A percentile compares a stretch with the other conserved stretches of the same genome.
phyloP scores from a whole-genome alignment of 2,888 invertebrate species.

The Anthrax anthrax region DNA sequence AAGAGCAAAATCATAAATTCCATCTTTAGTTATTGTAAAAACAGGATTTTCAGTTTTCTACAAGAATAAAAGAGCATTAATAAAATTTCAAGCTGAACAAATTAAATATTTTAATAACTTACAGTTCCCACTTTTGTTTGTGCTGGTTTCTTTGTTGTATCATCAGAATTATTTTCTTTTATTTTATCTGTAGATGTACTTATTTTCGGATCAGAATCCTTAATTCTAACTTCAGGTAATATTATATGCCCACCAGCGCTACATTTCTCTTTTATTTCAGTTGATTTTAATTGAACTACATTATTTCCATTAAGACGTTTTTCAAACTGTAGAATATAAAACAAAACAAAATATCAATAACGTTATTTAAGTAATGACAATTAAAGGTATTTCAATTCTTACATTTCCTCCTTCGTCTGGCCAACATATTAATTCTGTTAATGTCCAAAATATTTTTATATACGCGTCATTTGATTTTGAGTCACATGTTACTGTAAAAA shows the following conservation, averaged over 20 bases:
- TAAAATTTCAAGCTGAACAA: too few species aligned
- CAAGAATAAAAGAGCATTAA: conserved; percentile 3
- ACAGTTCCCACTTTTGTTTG: conserved; percentile 3
- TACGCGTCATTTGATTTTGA: conserved; percentile 24
- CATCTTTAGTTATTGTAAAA: conserved; percentile 48
- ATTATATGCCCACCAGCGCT: conserved; percentile 14
- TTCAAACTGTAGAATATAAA: conserved; percentile 1
- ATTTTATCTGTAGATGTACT: not conserved
- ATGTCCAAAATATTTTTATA: conserved; percentile 38
- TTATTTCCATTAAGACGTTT: conserved; percentile 10
- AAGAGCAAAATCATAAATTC: conserved; percentile 51
- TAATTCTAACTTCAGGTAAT: conserved; percentile 13
- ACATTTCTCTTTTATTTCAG: conserved; percentile 8
- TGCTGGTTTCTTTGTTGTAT: conserved; percentile 2
- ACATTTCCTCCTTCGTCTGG: conserved; percentile 28
- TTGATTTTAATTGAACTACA: conserved; percentile 13
- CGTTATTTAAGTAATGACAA: too few species aligned
- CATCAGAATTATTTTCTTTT: not conserved
- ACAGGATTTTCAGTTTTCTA: conserved; percentile 37
- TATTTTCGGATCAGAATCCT: not conserved
- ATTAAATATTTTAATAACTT: not conserved
- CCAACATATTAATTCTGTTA: conserved; percentile 44
- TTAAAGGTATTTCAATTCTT: not conserved
- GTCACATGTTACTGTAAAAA: conserved; percentile 36
- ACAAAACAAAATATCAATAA: too few species aligned